Base-by-base conservation (phyloP, 2,888 invertebrate genomes). In the Zygogramma bicolorata region DNA sequence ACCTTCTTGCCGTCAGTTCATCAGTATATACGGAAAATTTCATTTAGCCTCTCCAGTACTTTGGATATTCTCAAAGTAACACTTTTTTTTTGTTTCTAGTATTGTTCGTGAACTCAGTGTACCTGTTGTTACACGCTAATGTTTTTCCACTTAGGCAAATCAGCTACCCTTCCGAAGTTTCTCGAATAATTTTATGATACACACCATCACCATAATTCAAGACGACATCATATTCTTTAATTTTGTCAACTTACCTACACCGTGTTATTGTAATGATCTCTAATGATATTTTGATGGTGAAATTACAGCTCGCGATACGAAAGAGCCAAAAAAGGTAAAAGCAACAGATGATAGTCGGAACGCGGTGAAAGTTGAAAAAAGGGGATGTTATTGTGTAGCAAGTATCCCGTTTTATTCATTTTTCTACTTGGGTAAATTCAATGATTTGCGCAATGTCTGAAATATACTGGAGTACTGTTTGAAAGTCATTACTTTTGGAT, bases 211-310 rank as follows among this genome's bases (percentile, higher is more conserved):
- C 70, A 42, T 65, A 67, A 70, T 71, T 72, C 66, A 70, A 53
- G 38, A 40, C 65, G 60, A 53, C 59, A 65, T 70, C 53, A 61
- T 71, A 72, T 70, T 49, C 70, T 72, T 73, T 71, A 74, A 75
- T 75, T 71, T 70, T 65, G 70, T 68, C 75, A 68, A 74, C 68
- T 71, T 65, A 67, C 69, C 71, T 70, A 68, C 65, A 49, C 58
- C 42, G 65, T 71, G 61, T 67, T 68, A 75, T 61, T 67, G 63
- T 65, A 72, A 68, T 68, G 61, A 59, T 29, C 68, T 67, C 69
- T 75, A 75, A 75, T 65, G 75, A 75, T 70, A 70, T 71, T 75
- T 74, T 75, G 71, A 75, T 71, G 73, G 38, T 65, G 58, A 63
- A 71, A 74, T 71, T 71, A 75, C 62, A 69, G 71, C 38, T 65